Percentiles rank a stretch among this genome's conserved stretches.
Evolutionary conservation across 2,797 vertebrate species (phyloP).

Genomic region (Huso huso): DNA sequence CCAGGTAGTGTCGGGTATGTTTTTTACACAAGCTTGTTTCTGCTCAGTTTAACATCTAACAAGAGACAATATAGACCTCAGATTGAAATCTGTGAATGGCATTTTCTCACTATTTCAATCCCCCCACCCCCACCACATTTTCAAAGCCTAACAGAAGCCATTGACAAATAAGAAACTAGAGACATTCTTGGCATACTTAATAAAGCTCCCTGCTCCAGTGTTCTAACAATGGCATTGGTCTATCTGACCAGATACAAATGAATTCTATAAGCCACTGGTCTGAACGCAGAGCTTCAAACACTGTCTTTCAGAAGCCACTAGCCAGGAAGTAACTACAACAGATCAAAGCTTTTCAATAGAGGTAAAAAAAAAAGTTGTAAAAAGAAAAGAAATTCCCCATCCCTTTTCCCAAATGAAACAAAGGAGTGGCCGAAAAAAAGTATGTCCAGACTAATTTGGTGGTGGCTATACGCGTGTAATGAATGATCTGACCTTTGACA

Average conservation of each 20-base stretch:
- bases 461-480: not conserved
- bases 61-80: too few species aligned
- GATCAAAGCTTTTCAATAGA: slow-evolving; percentile 3
- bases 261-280: not conserved
- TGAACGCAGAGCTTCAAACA: not conserved
- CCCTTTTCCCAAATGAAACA: not conserved
- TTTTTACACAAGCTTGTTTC: too few species aligned
- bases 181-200: not conserved
- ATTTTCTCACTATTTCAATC: too few species aligned
- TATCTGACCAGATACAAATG: not conserved
- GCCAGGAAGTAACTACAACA: not conserved
- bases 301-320: not conserved
- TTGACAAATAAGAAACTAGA: not conserved
- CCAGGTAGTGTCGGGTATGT: too few species aligned
- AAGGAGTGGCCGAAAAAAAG: not conserved
- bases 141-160: too few species aligned
- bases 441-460: not conserved
- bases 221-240: not conserved
- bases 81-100: too few species aligned
- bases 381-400: not conserved
- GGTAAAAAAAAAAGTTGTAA: not conserved
- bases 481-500: slow-evolving; percentile 59
- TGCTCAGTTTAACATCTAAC: too few species aligned
- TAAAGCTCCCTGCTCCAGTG: not conserved
- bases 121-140: too few species aligned